These are phyloP conservation scores for Callaeas wilsoni DNA, from an alignment of 2,113 vertebrate genomes.

Conservation along the genomic window DNA sequence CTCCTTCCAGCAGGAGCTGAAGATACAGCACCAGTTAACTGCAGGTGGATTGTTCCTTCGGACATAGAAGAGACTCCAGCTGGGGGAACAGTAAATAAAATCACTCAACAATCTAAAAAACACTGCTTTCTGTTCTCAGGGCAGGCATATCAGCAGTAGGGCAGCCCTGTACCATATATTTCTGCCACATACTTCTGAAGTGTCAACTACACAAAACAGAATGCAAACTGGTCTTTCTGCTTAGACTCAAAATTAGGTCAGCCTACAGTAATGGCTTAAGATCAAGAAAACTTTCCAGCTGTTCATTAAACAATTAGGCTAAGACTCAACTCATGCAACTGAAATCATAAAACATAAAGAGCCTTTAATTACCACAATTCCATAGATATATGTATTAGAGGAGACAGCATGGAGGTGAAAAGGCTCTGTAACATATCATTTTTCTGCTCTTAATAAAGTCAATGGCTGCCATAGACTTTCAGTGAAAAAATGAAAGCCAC, in stretches of 20 bases:
- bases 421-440: neutral
- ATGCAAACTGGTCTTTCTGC: neutral
- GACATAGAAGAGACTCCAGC: neutral
- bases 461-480: neutral
- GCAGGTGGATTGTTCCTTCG: neutral
- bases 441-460: neutral
- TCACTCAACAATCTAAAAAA: neutral
- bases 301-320: conserved; percentile 33
- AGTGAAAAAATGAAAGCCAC: neutral
- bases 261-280: conserved; percentile 12
- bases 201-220: conserved; percentile 10
- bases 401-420: conserved; percentile 12
- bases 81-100: neutral
- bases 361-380: conserved; percentile 14
- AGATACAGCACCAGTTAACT: neutral
- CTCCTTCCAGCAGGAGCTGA: neutral
- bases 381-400: neutral
- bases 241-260: neutral
- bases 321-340: conserved; percentile 13
- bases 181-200: neutral
- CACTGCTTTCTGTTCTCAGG: neutral
- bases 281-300: conserved; percentile 42
- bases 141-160: neutral
- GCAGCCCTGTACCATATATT: neutral
- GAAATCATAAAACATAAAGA: conserved; percentile 29